phyloP scores from a whole-genome alignment of 2,888 invertebrate species.

The Drosophila meridiana region DNA sequence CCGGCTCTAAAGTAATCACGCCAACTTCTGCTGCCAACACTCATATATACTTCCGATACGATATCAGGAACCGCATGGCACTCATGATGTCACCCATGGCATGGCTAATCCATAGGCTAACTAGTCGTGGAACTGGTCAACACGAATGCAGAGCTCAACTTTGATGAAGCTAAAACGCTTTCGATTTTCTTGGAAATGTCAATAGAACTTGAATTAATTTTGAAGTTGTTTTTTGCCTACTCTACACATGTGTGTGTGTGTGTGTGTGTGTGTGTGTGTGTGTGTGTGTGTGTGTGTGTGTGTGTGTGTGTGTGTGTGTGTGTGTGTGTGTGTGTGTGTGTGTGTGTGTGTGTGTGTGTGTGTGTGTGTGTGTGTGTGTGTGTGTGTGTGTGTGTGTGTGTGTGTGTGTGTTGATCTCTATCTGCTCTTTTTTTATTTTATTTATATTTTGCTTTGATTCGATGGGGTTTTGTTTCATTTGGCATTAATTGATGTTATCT shows the following conservation, averaged over 20 bases:
- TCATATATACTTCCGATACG: background rate
- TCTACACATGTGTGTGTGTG: background rate
- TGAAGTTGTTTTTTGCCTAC: conserved; percentile 1
- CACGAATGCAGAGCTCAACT: conserved; percentile 10
- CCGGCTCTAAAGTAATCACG: background rate
- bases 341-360: background rate
- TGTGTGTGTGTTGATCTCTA: background rate
- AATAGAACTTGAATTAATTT: conserved; percentile 57
- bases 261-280: background rate
- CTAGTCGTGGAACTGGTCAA: conserved; percentile 25
- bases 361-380: background rate
- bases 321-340: background rate
- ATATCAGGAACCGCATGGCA: conserved; percentile 8
- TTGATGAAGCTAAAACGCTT: conserved; percentile 26
- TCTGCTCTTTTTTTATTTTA: background rate
- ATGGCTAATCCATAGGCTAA: background rate
- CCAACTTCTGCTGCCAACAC: background rate
- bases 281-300: background rate
- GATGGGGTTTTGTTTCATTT: conserved; percentile 7
- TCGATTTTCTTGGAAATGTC: conserved; percentile 59
- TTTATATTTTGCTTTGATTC: background rate
- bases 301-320: background rate
- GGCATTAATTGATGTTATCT: conserved; percentile 37
- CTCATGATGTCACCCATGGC: conserved; percentile 1
- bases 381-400: background rate